phyloP scores from a whole-genome alignment of 2,797 vertebrate genomes.

The Tokudaia muenninki region DNA sequence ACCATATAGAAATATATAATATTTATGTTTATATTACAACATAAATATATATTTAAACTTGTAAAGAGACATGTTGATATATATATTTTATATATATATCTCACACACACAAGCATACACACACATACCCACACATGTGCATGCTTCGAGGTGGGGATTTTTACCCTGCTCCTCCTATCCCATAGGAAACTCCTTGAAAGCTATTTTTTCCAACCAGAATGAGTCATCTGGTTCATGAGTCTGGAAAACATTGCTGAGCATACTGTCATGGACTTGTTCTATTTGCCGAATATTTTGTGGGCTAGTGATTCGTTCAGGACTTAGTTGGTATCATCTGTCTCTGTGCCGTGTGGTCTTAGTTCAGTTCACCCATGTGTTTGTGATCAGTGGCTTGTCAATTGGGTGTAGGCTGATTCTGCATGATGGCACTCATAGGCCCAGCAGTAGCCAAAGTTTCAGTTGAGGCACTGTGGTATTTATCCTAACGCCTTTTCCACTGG shows the following conservation, averaged over 20 bases:
- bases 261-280: neutral
- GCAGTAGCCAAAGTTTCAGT: neutral
- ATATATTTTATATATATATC: neutral
- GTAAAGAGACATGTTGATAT: neutral
- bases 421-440: neutral
- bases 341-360: neutral
- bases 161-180: neutral
- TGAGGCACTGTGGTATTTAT: neutral
- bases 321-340: neutral
- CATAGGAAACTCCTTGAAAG: neutral
- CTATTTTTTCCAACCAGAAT: neutral
- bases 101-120: neutral
- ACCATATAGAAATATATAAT: neutral
- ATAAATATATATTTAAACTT: neutral
- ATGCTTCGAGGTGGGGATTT: neutral
- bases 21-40: no score
- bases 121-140: neutral
- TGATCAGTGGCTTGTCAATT: neutral
- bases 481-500: neutral
- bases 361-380: neutral
- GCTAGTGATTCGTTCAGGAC: neutral
- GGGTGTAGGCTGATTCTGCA: neutral
- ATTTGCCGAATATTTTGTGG: constrained; percentile 43
- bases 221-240: neutral
- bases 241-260: neutral